phyloP scores from a whole-genome alignment of 2,888 invertebrate species.

The Gymnosoma rotundatum region DNA sequence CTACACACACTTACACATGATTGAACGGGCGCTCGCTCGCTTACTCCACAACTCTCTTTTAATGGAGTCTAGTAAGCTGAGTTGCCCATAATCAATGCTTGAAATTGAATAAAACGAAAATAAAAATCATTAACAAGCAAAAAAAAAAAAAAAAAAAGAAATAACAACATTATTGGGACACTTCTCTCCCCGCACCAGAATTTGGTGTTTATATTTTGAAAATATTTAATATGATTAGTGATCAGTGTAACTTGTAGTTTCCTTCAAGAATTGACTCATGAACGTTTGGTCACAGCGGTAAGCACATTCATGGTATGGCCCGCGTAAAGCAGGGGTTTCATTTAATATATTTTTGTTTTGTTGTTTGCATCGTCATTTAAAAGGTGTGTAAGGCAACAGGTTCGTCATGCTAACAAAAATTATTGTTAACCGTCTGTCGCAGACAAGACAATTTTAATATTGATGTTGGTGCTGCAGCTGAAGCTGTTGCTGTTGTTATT shows the following conservation, averaged over 20 bases:
- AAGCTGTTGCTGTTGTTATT: not conserved
- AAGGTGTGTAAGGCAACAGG: slow-evolving; percentile 71
- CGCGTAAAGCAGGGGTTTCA: slow-evolving; percentile 11
- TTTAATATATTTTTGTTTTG: slow-evolving; percentile 8
- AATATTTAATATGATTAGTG: slow-evolving; percentile 36
- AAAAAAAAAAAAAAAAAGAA: no score
- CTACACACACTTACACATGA: slow-evolving; percentile 14
- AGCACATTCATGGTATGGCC: slow-evolving; percentile 1
- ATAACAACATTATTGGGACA: slow-evolving; percentile 34
- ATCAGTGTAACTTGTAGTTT: slow-evolving; percentile 10
- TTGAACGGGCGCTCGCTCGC: slow-evolving; percentile 19
- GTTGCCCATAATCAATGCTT: slow-evolving; percentile 40
- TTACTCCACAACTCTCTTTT: not conserved
- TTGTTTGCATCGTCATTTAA: slow-evolving; percentile 36
- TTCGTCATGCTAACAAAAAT: slow-evolving; percentile 63
- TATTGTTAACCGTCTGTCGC: slow-evolving; percentile 49
- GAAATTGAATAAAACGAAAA: slow-evolving; percentile 31
- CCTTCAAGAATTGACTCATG: slow-evolving; percentile 7
- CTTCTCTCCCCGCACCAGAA: slow-evolving; percentile 14
- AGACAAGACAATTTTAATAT: slow-evolving; percentile 57
- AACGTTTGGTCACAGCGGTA: slow-evolving; percentile 3
- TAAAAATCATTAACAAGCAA: not conserved
- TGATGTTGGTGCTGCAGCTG: slow-evolving; percentile 23
- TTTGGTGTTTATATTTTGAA: slow-evolving; percentile 25
- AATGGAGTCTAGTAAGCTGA: slow-evolving; percentile 17